A percentile compares a stretch with the other conserved stretches of the same genome.
Evolutionary conservation across 1,140 invertebrate genomes (phyloP).

Genomic region (Drosophila bocqueti): DNA sequence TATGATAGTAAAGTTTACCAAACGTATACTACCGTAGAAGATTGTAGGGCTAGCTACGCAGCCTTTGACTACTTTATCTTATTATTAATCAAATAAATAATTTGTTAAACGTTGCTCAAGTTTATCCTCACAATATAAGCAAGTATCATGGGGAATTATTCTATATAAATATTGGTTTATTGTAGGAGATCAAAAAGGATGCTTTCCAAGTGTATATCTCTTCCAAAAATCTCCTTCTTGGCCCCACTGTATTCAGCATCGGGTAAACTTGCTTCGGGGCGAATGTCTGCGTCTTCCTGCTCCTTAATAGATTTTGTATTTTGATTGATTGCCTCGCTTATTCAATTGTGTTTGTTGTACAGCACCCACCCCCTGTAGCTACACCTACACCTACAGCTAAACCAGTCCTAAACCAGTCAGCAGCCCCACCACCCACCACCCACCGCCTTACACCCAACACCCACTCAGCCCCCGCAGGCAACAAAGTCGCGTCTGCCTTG

Average conservation of each 20-base stretch:
- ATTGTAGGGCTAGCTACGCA: too few species aligned
- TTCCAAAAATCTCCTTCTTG: not conserved
- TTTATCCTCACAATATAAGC: not conserved
- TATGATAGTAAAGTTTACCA: not conserved
- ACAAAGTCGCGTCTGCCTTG: conserved; percentile 68
- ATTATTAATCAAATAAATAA: too few species aligned
- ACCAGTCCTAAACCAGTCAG: conserved; percentile 44
- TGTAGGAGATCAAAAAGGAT: not conserved
- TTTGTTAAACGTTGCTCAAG: not conserved
- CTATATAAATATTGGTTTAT: not conserved
- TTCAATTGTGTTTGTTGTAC: conserved; percentile 73
- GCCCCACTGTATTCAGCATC: conserved; percentile 41
- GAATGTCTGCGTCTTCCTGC: conserved; percentile 47
- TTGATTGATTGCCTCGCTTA: conserved; percentile 83
- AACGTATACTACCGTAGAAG: too few species aligned
- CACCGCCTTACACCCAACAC: not conserved
- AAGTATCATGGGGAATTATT: not conserved
- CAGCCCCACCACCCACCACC: not conserved
- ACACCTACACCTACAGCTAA: conserved; percentile 9
- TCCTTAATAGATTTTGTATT: conserved; percentile 82
- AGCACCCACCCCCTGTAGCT: not conserved
- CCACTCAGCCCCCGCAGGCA: not conserved
- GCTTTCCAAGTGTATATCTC: not conserved
- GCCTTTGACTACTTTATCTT: too few species aligned
- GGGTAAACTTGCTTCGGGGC: conserved; percentile 55